Conservation (phyloP, 2,888 invertebrate genomes). For the Hedya salicella region DNA sequence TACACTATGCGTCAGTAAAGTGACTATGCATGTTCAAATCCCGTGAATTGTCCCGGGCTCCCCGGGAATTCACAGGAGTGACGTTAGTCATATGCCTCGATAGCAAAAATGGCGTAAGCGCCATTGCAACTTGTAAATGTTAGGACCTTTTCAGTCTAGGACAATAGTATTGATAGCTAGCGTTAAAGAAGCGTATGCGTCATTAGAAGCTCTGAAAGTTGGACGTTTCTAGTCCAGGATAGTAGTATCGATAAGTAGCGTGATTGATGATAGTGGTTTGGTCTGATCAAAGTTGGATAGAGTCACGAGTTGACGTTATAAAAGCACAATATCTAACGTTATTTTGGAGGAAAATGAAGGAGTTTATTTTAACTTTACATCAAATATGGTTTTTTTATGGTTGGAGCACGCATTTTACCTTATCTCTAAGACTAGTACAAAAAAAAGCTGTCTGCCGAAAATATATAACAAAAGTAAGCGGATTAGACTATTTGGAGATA, state of each 20-base stretch:
- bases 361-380: too few relatives aligned
- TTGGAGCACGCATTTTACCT: too few relatives aligned
- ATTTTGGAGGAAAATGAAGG: too few relatives aligned
- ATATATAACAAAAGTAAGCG: too few relatives aligned
- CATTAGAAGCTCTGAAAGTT: neutral
- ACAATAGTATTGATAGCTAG: neutral
- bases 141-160: neutral
- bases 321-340: conserved; percentile 4
- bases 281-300: conserved; percentile 19
- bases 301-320: neutral
- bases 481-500: too few relatives aligned
- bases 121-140: neutral
- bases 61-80: neutral
- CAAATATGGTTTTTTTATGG: too few relatives aligned
- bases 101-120: neutral
- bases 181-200: neutral
- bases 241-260: neutral
- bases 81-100: neutral
- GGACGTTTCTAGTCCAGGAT: neutral
- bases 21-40: conserved; percentile 3
- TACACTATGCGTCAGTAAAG: neutral
- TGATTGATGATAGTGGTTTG: conserved; percentile 12
- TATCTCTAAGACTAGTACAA: too few relatives aligned
- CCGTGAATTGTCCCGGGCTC: conserved; percentile 3
- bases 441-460: too few relatives aligned